Percentiles rank a stretch among this genome's conserved stretches.
These are phyloP conservation scores for Saccostrea echinata DNA, from an alignment of 1,140 invertebrate genomes.

Conservation along the genomic window DNA sequence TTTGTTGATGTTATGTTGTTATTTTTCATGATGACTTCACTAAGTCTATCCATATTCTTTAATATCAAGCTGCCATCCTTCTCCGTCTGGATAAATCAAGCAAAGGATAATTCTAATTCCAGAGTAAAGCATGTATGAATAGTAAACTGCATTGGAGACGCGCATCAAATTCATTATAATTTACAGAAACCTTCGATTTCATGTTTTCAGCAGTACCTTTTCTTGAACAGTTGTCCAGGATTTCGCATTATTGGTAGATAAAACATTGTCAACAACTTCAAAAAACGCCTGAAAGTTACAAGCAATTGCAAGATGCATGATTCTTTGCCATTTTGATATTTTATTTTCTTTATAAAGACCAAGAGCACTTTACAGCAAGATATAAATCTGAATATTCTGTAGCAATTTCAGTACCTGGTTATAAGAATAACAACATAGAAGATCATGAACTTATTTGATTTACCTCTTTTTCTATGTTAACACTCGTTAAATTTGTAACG, in stretches of 20 bases:
- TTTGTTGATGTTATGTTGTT: not conserved
- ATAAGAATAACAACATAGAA: too few relatives aligned
- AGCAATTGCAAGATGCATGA: too few relatives aligned
- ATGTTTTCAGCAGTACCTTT: not conserved
- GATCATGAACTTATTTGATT: too few relatives aligned
- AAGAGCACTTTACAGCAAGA: too few relatives aligned
- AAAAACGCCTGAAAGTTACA: not conserved
- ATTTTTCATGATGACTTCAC: not conserved
- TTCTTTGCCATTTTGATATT: too few relatives aligned
- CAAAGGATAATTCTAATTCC: too few relatives aligned
- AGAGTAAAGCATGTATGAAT: not conserved
- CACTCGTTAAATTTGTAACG: not conserved
- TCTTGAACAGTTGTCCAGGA: not conserved
- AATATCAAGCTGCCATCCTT: not conserved
- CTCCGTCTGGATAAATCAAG: not conserved
- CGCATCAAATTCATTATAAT: too few relatives aligned
- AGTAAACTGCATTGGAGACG: not conserved
- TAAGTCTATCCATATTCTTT: conserved; percentile 2
- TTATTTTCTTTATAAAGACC: too few relatives aligned
- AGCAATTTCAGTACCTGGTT: too few relatives aligned
- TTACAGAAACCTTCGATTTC: too few relatives aligned
- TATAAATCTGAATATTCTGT: too few relatives aligned
- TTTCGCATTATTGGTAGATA: not conserved
- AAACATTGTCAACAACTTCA: not conserved
- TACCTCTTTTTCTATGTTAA: not conserved